Evolutionary conservation across 2,113 vertebrate species (phyloP).

Genomic region (Haemorhous mexicanus): DNA sequence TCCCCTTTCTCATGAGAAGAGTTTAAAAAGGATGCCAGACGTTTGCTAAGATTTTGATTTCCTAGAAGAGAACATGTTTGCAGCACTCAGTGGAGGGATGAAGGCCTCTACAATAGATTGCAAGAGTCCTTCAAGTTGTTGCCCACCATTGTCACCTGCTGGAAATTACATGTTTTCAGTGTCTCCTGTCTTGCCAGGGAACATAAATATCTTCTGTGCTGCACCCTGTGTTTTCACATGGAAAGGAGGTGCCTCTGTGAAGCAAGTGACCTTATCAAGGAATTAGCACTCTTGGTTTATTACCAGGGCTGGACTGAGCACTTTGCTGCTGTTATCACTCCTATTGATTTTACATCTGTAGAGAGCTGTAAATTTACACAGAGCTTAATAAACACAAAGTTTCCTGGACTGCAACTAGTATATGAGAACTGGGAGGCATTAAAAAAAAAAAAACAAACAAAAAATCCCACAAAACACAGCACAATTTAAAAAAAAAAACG

Average conservation of each 20-base stretch:
- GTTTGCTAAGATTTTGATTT: background rate
- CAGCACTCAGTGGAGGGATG: background rate
- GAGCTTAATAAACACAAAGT: conserved; percentile 39
- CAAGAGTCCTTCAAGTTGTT: background rate
- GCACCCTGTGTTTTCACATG: background rate
- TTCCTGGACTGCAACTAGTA: conserved; percentile 29
- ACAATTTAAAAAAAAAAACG: background rate
- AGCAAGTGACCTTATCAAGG: conserved; percentile 28
- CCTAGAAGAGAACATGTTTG: background rate
- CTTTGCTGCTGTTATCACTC: conserved; percentile 49
- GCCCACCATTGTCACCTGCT: background rate
- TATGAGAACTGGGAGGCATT: background rate
- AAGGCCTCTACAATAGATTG: background rate
- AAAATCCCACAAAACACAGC: background rate
- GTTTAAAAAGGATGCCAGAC: background rate
- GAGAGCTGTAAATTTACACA: conserved; percentile 52
- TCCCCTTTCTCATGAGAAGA: background rate
- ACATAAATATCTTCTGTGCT: background rate
- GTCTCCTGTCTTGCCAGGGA: background rate
- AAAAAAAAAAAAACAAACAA: background rate
- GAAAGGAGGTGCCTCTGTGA: background rate
- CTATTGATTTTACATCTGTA: conserved; percentile 61
- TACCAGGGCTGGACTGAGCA: conserved; percentile 15
- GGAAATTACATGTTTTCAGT: background rate
- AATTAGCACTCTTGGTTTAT: conserved; percentile 4